Evolutionary conservation across 2,113 vertebrate species (phyloP).

Genomic region (pig (Sus scrofa)): T2T-Sscrofa CM000812.6:4913001-4913500

Average conservation of each 20-base stretch:
- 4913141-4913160: too few relatives aligned
- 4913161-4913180: too few relatives aligned
- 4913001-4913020: too few relatives aligned
- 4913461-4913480: background rate
- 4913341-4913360: background rate
- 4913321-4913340: background rate
- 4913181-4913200: too few relatives aligned
- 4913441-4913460: slow-evolving; percentile 14
- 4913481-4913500: background rate
- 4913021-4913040: too few relatives aligned
- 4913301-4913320: background rate
- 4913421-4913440: slow-evolving; percentile 26
- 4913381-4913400: background rate
- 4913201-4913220: too few relatives aligned
- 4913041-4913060: too few relatives aligned
- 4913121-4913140: too few relatives aligned
- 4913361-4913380: background rate
- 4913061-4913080: too few relatives aligned
- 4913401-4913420: background rate
- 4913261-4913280: background rate
- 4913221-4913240: too few relatives aligned
- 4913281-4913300: background rate
- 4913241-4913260: slow-evolving; percentile 26
- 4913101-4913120: too few relatives aligned
- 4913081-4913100: too few relatives aligned